Percentiles rank a stretch among this genome's conserved stretches.
These are phyloP conservation scores for Poecilia latipinna DNA, from an alignment of 2,113 vertebrate genomes.

Conservation along the genomic window DNA sequence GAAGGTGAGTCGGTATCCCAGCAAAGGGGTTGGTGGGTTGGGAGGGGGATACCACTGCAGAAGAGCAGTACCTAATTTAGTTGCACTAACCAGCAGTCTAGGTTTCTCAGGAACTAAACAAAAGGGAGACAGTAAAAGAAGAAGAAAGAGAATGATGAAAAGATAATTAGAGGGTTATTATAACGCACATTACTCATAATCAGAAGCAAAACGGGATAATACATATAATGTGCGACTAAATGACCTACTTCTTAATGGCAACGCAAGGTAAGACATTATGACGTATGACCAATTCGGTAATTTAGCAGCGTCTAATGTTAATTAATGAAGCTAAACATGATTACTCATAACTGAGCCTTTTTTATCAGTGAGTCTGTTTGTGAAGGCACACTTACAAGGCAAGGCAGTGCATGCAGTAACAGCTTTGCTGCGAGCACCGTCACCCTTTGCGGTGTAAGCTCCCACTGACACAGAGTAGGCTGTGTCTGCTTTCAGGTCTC, in stretches of 20 bases:
- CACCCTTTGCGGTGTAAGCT: slow-evolving; percentile 97
- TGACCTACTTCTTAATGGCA: slow-evolving; percentile 13
- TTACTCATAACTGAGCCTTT: background rate
- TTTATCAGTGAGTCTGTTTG: background rate
- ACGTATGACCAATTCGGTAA: slow-evolving; percentile 24
- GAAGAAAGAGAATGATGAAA: slow-evolving; percentile 22
- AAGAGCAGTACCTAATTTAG: slow-evolving; percentile 86
- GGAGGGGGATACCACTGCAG: slow-evolving; percentile 92
- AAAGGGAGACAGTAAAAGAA: slow-evolving; percentile 52
- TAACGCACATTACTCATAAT: slow-evolving; percentile 42
- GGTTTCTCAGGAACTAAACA: slow-evolving; percentile 92
- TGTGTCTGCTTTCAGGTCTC: slow-evolving; percentile 92
- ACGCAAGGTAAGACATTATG: slow-evolving; percentile 37
- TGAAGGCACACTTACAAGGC: slow-evolving; percentile 82
- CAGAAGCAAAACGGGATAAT: slow-evolving; percentile 33
- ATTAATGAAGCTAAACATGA: slow-evolving; percentile 29
- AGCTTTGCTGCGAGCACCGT: slow-evolving; percentile 94
- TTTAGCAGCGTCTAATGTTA: slow-evolving; percentile 53
- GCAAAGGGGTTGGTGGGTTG: slow-evolving; percentile 88
- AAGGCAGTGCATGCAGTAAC: slow-evolving; percentile 87
- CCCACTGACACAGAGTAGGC: slow-evolving; percentile 95
- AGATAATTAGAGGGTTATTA: slow-evolving; percentile 49
- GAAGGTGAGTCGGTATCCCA: slow-evolving; percentile 92
- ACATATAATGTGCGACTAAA: slow-evolving; percentile 25
- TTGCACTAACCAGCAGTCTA: slow-evolving; percentile 87